Percentiles rank a stretch among this genome's conserved stretches.
Evolutionary conservation across 2,888 invertebrate species (phyloP).

Genomic region (Agriopis leucophaearia): DNA sequence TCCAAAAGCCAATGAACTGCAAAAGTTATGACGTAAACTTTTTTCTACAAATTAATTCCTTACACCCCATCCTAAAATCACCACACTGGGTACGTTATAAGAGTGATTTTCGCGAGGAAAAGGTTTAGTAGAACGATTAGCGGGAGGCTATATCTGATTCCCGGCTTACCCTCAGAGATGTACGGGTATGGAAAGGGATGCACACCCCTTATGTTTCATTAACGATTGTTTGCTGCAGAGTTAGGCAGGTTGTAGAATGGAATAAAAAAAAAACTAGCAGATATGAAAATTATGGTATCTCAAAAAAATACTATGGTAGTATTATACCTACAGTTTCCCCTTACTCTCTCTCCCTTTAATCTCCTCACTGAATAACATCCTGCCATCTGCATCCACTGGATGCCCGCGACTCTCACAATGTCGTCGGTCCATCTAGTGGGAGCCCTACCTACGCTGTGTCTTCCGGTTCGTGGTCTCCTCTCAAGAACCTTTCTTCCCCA

Average conservation of each 20-base stretch:
- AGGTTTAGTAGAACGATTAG: constrained; percentile 26
- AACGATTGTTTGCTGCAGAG: constrained; percentile 71
- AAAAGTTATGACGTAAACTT: constrained; percentile 21
- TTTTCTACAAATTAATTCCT: constrained; percentile 25
- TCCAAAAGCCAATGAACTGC: constrained; percentile 18
- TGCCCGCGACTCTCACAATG: too few relatives aligned
- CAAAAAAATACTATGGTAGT: too few relatives aligned
- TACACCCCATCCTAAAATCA: neutral
- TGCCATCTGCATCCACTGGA: too few relatives aligned
- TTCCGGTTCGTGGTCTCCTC: too few relatives aligned
- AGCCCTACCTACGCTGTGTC: too few relatives aligned
- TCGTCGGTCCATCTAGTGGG: too few relatives aligned
- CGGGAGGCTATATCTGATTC: constrained; percentile 61
- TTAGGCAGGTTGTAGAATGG: constrained; percentile 51
- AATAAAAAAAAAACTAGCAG: neutral
- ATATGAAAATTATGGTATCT: too few relatives aligned
- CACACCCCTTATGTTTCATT: constrained; percentile 85
- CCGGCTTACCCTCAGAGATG: constrained; percentile 63
- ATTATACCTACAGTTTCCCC: too few relatives aligned
- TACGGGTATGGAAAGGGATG: constrained; percentile 70
- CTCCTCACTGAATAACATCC: too few relatives aligned
- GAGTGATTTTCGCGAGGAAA: constrained; percentile 5
- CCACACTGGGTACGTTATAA: neutral
- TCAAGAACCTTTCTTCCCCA: too few relatives aligned
- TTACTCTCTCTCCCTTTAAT: too few relatives aligned